These are phyloP conservation scores for Schizopygopsis malacanthus DNA, from an alignment of 2,797 vertebrate species.

Conservation along the genomic window DNA sequence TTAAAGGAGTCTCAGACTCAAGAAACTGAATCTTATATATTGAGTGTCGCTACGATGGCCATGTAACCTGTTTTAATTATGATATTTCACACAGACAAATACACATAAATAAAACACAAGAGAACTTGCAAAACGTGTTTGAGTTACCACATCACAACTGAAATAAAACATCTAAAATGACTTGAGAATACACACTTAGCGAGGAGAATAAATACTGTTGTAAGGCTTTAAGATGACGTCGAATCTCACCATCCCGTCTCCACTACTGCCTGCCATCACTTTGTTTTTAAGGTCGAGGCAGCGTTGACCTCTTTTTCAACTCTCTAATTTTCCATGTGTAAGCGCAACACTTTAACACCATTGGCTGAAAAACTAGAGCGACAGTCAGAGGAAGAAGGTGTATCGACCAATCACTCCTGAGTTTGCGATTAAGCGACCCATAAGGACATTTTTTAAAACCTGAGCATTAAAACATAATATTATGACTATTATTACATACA, in stretches of 20 bases:
- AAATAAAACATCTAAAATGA: not conserved
- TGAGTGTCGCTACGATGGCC: not conserved
- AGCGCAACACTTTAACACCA: conserved; percentile 66
- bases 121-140: not conserved
- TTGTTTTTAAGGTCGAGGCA: conserved; percentile 69
- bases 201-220: conserved; percentile 14
- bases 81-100: not conserved
- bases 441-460: not conserved
- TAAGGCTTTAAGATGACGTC: conserved; percentile 24
- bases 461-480: not conserved
- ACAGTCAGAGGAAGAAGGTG: conserved; percentile 67
- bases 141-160: not conserved
- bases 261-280: conserved; percentile 64
- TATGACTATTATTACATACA: not conserved
- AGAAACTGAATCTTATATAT: conserved; percentile 17
- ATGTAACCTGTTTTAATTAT: not conserved
- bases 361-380: conserved; percentile 73
- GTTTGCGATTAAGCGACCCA: not conserved
- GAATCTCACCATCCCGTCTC: conserved; percentile 18
- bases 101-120: not conserved
- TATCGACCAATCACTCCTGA: conserved; percentile 48
- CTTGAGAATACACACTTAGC: not conserved
- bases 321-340: conserved; percentile 75
- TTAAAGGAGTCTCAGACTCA: not conserved
- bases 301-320: conserved; percentile 83